Evolutionary conservation across 2,888 invertebrate species (phyloP).

Genomic region (Auanema freiburgensis): DNA sequence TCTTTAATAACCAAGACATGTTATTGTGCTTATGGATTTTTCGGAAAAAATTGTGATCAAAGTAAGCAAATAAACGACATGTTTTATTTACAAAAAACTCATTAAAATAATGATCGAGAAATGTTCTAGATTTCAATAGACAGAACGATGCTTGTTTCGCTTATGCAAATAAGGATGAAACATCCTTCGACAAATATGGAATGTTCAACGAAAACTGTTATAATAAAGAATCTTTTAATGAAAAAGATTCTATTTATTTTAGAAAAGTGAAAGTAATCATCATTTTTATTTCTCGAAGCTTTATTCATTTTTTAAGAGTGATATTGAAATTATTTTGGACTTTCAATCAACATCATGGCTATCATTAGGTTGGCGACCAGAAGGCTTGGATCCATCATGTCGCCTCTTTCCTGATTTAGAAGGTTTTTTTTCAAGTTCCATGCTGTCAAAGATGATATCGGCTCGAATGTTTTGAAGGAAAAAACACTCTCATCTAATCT

Average conservation of each 20-base stretch:
- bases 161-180: conserved; percentile 30
- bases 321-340: conserved; percentile 60
- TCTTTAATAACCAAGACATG: conserved; percentile 42
- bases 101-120: not conserved
- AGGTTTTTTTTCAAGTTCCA: conserved; percentile 14
- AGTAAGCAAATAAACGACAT: conserved; percentile 31
- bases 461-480: too few species aligned
- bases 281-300: conserved; percentile 6
- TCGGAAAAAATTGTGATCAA: conserved; percentile 54
- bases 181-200: conserved; percentile 41
- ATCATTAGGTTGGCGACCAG: conserved; percentile 58
- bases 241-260: conserved; percentile 49
- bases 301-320: conserved; percentile 35
- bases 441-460: too few species aligned
- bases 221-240: conserved; percentile 43
- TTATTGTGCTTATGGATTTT: conserved; percentile 57
- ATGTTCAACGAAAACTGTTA: conserved; percentile 57
- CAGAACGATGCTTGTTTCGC: conserved; percentile 40
- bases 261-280: conserved; percentile 34
- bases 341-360: conserved; percentile 53
- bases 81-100: not conserved
- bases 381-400: conserved; percentile 52
- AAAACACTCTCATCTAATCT: too few species aligned
- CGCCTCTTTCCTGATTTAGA: conserved; percentile 61
- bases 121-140: conserved; percentile 32